Base-by-base conservation (phyloP, 1,140 invertebrate species). In the Euschistus heros region DNA sequence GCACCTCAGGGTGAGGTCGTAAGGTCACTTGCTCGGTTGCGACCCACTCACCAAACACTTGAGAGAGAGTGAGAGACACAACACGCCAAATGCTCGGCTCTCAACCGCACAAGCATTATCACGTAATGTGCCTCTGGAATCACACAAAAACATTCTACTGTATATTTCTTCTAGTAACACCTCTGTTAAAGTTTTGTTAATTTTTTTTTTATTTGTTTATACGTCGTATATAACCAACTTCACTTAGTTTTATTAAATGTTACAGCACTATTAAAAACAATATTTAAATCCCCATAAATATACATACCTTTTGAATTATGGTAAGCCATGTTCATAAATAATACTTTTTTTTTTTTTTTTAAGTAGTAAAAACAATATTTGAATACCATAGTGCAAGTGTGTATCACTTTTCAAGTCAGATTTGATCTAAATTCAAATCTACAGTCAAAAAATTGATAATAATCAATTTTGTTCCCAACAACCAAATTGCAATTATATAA, bases 51-150 rank as follows among this genome's bases (percentile, higher is more conserved):
- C 54, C 47, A 20, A 50, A 50, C 47, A 27, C 55, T 59, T 14
- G 8, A 37, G 27, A 61, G 59, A 61, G 59, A 30, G 26, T 18
- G 59, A 61, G 59, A 61, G 59, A 61, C 59, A 61, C 59, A 42
- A 61, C 59, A 44, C 59, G 59, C 59, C 55, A 61, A 54, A 61
- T 61, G 59, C 59, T 37, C 26, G 59, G 30, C 59, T 61, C 59
- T 42, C 59, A 61, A 61, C 59, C 26, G 59, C 30, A 44, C 59
- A 37, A 61, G 59, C 59, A 61, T 61, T 61, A 37, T 61, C 59
- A 61, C 59, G 59, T 61, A 57, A 61, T 61, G 59, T 61, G 59
- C 59, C 59, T 61, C 59, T 61, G 59, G 15, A 61, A 61, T 37
- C 59, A 61, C 59, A 61, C 59, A 61, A 61, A 61, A 61, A 61